Percentiles rank a stretch among this genome's conserved stretches.
Conservation (phyloP, 1,140 invertebrate genomes). For the Laupala kohalensis region DNA sequence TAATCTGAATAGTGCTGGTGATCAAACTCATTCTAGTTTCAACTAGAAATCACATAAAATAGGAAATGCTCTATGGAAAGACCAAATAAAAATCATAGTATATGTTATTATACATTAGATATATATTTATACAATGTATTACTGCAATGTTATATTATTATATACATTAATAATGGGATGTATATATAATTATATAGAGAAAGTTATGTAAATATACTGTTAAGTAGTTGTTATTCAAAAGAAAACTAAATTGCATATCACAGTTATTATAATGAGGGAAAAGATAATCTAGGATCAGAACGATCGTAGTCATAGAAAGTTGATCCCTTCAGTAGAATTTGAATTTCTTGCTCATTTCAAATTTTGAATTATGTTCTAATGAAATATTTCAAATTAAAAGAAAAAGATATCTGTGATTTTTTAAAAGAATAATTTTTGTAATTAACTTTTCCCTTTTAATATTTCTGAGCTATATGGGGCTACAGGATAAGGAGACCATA, state of each 20-base stretch:
- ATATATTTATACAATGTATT: constrained; percentile 12
- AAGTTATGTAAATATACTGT: constrained; percentile 13
- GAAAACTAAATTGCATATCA: constrained; percentile 10
- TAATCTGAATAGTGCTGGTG: background rate
- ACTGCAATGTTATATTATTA: constrained; percentile 9
- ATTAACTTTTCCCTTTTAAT: background rate
- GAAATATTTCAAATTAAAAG: background rate
- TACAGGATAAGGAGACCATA: too few species aligned
- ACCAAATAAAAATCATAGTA: constrained; percentile 4
- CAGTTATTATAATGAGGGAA: background rate
- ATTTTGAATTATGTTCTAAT: background rate
- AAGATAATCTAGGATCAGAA: background rate
- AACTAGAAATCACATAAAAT: background rate
- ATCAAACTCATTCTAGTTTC: background rate
- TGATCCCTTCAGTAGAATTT: background rate
- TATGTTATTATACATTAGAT: constrained; percentile 8
- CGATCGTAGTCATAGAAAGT: background rate
- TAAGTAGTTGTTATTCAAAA: constrained; percentile 9
- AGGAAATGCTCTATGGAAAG: background rate
- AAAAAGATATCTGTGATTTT: background rate
- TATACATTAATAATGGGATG: constrained; percentile 3
- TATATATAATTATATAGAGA: constrained; percentile 10
- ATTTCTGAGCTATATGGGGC: background rate
- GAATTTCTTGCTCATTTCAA: too few species aligned
- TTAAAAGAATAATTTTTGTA: background rate